These are phyloP conservation scores for Poeciliopsis presidionis DNA, from an alignment of 2,797 vertebrate genomes.

Conservation along the genomic window DNA sequence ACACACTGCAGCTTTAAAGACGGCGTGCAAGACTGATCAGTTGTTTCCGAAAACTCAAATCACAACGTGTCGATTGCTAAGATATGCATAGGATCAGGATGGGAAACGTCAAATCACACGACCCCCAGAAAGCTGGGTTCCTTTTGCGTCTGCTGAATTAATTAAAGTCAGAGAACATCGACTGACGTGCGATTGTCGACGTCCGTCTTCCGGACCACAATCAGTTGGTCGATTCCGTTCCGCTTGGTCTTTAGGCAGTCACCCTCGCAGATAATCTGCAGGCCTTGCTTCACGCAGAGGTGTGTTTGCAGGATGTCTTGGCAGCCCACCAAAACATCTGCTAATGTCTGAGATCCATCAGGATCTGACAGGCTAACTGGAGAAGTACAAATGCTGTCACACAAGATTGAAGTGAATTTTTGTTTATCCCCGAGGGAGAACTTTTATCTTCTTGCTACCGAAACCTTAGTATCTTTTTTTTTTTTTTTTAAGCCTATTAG, in stretches of 20 bases:
- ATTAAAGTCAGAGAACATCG: neutral
- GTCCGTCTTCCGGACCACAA: neutral
- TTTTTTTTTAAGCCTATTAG: neutral
- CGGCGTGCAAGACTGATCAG: neutral
- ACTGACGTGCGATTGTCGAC: neutral
- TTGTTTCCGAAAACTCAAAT: neutral
- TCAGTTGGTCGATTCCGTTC: neutral
- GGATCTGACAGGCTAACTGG: neutral
- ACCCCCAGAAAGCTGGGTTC: neutral
- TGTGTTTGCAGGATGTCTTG: neutral
- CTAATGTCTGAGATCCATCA: neutral
- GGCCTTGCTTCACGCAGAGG: neutral
- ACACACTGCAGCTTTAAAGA: neutral
- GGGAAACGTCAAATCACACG: neutral
- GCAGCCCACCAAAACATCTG: neutral
- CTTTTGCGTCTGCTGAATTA: neutral
- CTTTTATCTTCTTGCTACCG: neutral
- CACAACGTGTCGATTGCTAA: neutral
- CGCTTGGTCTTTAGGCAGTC: too few species aligned
- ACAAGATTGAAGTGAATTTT: neutral
- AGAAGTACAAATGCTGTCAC: neutral
- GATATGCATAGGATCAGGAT: neutral
- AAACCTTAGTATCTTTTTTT: neutral
- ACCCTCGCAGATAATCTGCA: neutral
- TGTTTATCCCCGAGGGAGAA: slow-evolving; percentile 28